Evolutionary conservation across 2,113 vertebrate species (phyloP), one percentile per base, ranked within the genome.

Genomic region (Mesocricetus auratus): DNA sequence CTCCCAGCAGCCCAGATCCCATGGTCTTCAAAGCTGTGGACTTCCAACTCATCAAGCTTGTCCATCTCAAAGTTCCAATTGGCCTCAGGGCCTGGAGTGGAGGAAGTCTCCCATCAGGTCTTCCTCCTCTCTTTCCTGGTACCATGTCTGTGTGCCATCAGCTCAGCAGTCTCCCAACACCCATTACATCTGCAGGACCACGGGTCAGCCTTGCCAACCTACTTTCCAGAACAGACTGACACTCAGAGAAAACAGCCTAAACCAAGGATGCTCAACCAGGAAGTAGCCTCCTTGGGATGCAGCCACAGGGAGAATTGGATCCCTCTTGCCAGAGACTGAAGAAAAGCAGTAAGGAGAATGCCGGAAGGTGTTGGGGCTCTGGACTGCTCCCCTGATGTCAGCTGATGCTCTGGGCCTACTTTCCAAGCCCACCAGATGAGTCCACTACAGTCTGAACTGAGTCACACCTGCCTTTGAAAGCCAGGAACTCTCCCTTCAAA

Each of bases 161-260:
- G 36, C 60, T 88, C 19, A 5, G n/a, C 56, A 68, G 10, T 24
- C 39, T 31, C 69, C 56, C n/a, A 45, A n/a, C 4, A 15, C 0
- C 3, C 0, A 0, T 21, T 64, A 22, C 1, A 2, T 39, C 31
- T 62, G 22, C 22, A 11, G 12, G 19, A 42, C 83, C 47, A 21
- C 17, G 79, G 79, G 42, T 7, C 1, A 42, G 50, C 56, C 4
- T 42, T 31, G 4, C 36, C 2, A 79, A 45, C 19, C 15, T 21
- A 17, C 45, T 86, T 90, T 75, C 50, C 33, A 89, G 89, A 73
- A 5, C 36, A 94, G 31, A n/a, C n/a, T 13, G 64, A 93, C 78
- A 3, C 62, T 74, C 39, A 39, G 66, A 90, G 60, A 53, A 33
- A 58, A 77, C 33, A 81, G 77, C 0, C 62, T 79, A 42, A 56